These are phyloP conservation scores for Drosophila greeni DNA, from an alignment of 2,888 invertebrate species.

Conservation along the genomic window DNA sequence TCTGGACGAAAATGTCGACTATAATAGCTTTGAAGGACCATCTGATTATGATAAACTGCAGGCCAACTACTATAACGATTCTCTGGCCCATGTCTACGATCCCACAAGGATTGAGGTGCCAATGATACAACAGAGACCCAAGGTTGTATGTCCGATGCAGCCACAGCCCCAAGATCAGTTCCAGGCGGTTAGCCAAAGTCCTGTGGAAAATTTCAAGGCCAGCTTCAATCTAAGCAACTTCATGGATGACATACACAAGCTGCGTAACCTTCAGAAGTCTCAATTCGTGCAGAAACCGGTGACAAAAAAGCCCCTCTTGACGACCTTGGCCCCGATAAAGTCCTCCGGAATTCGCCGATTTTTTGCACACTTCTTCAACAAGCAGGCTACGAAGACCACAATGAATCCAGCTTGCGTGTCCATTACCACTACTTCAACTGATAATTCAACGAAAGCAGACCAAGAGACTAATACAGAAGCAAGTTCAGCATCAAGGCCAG, in stretches of 20 bases:
- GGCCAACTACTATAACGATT: background rate
- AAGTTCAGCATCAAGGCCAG: background rate
- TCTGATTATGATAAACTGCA: slow-evolving; percentile 1
- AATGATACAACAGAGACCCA: slow-evolving; percentile 40
- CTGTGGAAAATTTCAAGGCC: slow-evolving; percentile 5
- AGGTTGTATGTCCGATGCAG: background rate
- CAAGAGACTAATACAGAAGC: background rate
- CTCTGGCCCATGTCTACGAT: slow-evolving; percentile 15
- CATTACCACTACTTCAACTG: background rate
- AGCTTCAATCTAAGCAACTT: slow-evolving; percentile 53
- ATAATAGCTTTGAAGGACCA: slow-evolving; percentile 5
- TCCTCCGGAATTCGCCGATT: slow-evolving; percentile 39
- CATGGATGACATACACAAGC: slow-evolving; percentile 50
- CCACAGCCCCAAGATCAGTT: background rate
- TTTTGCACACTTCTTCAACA: slow-evolving; percentile 44
- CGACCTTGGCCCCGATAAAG: slow-evolving; percentile 1
- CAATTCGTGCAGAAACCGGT: background rate
- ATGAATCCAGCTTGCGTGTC: slow-evolving; percentile 60
- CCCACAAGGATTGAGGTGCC: slow-evolving; percentile 45
- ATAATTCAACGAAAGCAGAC: background rate
- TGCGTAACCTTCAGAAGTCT: slow-evolving; percentile 24
- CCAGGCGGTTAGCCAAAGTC: background rate
- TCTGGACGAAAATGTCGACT: slow-evolving; percentile 1
- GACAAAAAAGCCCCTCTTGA: slow-evolving; percentile 3
- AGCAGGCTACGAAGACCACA: slow-evolving; percentile 25